A percentile compares a stretch with the other conserved stretches of the same genome.
phyloP scores from a whole-genome alignment of 2,888 invertebrate species.

The Orthosia gracilis region DNA sequence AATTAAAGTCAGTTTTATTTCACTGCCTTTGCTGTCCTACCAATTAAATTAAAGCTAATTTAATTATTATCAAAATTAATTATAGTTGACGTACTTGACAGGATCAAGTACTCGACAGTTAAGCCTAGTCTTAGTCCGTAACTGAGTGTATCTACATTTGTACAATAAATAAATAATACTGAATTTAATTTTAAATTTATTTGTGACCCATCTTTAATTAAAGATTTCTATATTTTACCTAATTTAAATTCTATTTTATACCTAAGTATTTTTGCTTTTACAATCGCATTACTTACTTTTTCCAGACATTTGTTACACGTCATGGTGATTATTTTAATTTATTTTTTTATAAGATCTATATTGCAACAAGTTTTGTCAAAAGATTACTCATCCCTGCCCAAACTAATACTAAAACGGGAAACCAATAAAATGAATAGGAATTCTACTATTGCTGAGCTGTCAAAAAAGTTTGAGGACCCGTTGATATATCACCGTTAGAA shows the following conservation, averaged over 20 bases:
- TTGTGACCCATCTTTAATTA: neutral
- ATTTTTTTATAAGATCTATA: neutral
- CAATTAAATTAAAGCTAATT: too few species aligned
- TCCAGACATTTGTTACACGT: too few species aligned
- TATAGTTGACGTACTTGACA: too few species aligned
- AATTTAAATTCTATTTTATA: too few species aligned
- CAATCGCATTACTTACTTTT: too few species aligned
- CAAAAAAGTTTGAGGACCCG: slow-evolving; percentile 62
- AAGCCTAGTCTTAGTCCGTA: too few species aligned
- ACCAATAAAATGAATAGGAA: slow-evolving; percentile 65
- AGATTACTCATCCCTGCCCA: slow-evolving; percentile 2
- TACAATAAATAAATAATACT: too few species aligned
- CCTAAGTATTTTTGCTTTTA: neutral
- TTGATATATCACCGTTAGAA: slow-evolving; percentile 58
- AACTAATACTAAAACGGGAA: slow-evolving; percentile 41
- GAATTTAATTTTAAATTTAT: neutral
- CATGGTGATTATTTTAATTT: too few species aligned
- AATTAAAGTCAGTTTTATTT: neutral
- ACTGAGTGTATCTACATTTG: too few species aligned
- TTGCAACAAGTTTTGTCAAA: neutral
- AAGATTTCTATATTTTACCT: neutral
- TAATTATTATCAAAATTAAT: too few species aligned
- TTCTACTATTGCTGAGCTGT: slow-evolving; percentile 62
- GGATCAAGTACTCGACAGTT: too few species aligned
- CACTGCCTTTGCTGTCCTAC: neutral